A percentile compares a stretch with the other conserved stretches of the same genome.
These are phyloP conservation scores for Cyanocitta stelleri DNA, from an alignment of 2,113 vertebrate genomes.

Conservation along the genomic window DNA sequence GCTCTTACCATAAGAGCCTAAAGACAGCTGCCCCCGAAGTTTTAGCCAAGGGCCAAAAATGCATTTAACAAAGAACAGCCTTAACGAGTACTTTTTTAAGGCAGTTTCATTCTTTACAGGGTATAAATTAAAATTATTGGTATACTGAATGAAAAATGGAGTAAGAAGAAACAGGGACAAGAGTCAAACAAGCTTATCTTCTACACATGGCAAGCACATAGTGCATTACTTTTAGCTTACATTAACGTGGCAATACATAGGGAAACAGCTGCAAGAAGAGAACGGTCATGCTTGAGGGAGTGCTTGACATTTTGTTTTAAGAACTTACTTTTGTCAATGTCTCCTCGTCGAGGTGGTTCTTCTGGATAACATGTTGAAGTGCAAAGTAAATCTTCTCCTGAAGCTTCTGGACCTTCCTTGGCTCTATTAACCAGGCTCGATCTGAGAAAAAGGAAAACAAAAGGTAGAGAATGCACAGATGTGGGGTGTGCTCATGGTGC, in stretches of 20 bases:
- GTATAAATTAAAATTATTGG: neutral
- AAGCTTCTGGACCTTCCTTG: slow-evolving; percentile 97
- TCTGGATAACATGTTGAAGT: slow-evolving; percentile 99
- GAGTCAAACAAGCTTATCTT: neutral
- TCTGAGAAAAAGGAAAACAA: slow-evolving; percentile 70
- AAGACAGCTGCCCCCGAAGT: neutral
- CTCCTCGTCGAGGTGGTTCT: slow-evolving; percentile 97
- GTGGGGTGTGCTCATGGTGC: no score
- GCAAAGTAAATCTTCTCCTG: slow-evolving; percentile 99
- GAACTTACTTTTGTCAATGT: slow-evolving; percentile 88
- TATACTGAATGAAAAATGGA: neutral
- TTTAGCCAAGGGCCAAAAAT: neutral
- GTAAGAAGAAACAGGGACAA: neutral
- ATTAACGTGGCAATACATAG: neutral
- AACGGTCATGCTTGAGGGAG: rapidly evolving
- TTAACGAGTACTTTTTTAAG: neutral
- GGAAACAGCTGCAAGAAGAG: neutral
- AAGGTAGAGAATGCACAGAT: neutral
- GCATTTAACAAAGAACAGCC: neutral
- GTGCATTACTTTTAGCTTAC: neutral
- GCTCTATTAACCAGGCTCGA: slow-evolving; percentile 97
- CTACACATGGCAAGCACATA: neutral
- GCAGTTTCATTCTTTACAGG: neutral
- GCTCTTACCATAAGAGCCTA: neutral
- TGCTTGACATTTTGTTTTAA: neutral